phyloP scores from a whole-genome alignment of 2,797 vertebrate genomes.

The Mionectes olivaceus region DNA sequence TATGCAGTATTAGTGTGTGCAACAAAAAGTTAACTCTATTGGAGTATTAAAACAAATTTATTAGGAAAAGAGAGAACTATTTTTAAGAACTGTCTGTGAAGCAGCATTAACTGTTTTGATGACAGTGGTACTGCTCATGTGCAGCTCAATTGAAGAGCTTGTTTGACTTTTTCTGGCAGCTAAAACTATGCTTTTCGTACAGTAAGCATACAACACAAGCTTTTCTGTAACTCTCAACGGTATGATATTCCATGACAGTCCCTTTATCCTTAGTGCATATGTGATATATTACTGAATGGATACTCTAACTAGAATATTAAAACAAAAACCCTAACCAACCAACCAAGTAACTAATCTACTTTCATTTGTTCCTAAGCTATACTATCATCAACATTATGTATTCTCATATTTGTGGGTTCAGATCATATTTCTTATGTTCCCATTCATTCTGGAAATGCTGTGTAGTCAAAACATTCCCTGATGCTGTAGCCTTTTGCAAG shows the following conservation, averaged over 20 bases:
- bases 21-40: neutral
- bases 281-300: neutral
- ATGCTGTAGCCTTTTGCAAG: neutral
- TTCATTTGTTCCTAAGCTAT: neutral
- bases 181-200: neutral
- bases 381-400: neutral
- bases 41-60: neutral
- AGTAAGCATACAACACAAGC: neutral
- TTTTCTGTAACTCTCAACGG: neutral
- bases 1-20: neutral
- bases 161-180: neutral
- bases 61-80: neutral
- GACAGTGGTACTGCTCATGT: neutral
- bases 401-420: neutral
- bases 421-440: neutral
- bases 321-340: neutral
- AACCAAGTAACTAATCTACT: neutral
- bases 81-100: neutral
- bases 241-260: neutral
- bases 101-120: neutral
- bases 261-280: neutral
- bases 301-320: neutral
- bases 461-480: neutral
- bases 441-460: neutral
- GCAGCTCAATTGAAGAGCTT: neutral